phyloP scores from a whole-genome alignment of 2,888 invertebrate species.

The Opisthograptis luteolata region DNA sequence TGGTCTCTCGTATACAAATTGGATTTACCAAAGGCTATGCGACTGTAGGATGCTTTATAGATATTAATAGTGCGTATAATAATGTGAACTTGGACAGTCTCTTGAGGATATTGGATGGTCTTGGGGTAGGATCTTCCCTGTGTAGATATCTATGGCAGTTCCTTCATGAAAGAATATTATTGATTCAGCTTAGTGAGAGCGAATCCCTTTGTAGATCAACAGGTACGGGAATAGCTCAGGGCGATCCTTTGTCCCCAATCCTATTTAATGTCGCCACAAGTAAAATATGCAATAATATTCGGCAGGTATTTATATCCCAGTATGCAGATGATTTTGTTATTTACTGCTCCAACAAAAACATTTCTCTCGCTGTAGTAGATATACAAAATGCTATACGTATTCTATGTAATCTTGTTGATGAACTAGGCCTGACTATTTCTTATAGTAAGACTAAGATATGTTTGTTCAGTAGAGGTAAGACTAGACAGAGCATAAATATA shows the following conservation, averaged over 20 bases:
- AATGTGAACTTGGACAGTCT: not conserved
- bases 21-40: not conserved
- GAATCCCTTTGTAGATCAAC: not conserved
- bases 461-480: constrained; percentile 32
- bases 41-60: not conserved
- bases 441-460: constrained; percentile 35
- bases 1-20: not conserved
- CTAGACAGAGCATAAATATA: constrained; percentile 12
- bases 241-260: constrained; percentile 1
- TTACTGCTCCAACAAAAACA: not conserved
- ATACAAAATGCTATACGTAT: constrained; percentile 13
- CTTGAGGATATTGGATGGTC: not conserved
- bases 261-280: not conserved
- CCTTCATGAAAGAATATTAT: not conserved
- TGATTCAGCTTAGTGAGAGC: not conserved
- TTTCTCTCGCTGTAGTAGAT: not conserved
- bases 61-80: not conserved
- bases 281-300: not conserved
- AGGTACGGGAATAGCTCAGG: not conserved
- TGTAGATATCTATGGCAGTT: not conserved
- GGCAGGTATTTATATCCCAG: not conserved
- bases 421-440: constrained; percentile 31
- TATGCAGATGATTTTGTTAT: constrained; percentile 15
- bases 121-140: not conserved
- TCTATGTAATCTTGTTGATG: constrained; percentile 18